A percentile compares a stretch with the other conserved stretches of the same genome.
Conservation (phyloP, 1,140 invertebrate genomes). For the Patella vulgata region DNA sequence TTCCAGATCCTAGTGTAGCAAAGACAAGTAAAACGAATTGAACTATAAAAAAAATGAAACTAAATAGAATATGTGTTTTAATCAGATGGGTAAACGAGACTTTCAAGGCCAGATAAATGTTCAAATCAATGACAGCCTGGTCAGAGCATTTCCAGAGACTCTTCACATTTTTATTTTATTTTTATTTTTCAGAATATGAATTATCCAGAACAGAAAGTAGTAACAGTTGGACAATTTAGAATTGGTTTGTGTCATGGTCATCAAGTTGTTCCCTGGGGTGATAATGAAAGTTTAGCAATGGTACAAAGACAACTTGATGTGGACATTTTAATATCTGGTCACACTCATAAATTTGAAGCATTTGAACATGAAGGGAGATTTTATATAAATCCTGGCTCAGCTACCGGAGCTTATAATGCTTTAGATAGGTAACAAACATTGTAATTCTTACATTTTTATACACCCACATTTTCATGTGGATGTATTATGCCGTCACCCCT, state of each 20-base stretch:
- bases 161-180: too few species aligned
- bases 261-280: conserved; percentile 95
- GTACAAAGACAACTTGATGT: conserved; percentile 97
- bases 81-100: too few species aligned
- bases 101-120: too few species aligned
- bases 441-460: too few species aligned
- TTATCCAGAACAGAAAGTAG: conserved; percentile 98
- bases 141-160: too few species aligned
- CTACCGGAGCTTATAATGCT: conserved; percentile 96
- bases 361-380: conserved; percentile 99
- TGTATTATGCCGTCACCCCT: too few species aligned
- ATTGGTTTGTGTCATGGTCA: conserved; percentile 98
- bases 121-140: too few species aligned
- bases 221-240: conserved; percentile 97
- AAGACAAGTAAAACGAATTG: too few species aligned
- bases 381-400: conserved; percentile 99
- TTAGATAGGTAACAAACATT: conserved; percentile 90
- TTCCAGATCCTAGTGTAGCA: too few species aligned
- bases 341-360: conserved; percentile 98
- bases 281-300: conserved; percentile 90
- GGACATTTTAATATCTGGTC: conserved; percentile 98
- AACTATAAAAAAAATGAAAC: too few species aligned
- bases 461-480: too few species aligned
- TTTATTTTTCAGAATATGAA: conserved; percentile 80
- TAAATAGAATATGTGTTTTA: too few species aligned